Evolutionary conservation across 1,140 invertebrate species (phyloP), one percentile per base, ranked within the genome.

Genomic region (Drosophila nebulosa): DNA sequence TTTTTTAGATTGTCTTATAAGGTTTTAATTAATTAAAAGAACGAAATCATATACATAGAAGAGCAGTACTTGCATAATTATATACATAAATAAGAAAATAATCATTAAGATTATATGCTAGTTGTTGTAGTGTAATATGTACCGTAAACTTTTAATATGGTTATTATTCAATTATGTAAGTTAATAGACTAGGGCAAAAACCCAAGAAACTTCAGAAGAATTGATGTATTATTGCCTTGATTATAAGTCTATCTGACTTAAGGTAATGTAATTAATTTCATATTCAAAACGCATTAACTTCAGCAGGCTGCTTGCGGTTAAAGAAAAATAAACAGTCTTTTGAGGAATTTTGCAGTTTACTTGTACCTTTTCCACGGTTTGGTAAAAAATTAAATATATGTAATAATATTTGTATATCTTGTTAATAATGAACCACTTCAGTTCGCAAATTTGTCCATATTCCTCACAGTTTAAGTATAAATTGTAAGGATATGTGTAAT

Each of bases 51-150:
- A 84, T 57, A 65, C 36, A 59, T 64, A 46, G 69, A 53, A 83
- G 52, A 56, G 60, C 46, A 66, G 61, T 77, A 74, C 61, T 64
- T 73, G 61, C 21, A 58, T 42, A 69, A 69, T n/a, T n/a, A n/a
- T n/a, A 73, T 56, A 59, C 64, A 63, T 61, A 64, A 68, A 52
- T 71, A 78, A 62, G 74, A 65, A 84, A 76, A 59, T 61, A 88
- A 78, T 86, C 83, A 78, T 81, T 88, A 86, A 88, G 74, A 75
- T 70, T 69, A 78, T 79, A 75, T 74, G 58, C 66, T 85, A 77
- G 79, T 64, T 84, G 81, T 86, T 86, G 79, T 81, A 64, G 66
- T 74, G 69, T 80, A 69, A 71, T 64, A 86, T 81, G 67, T 69
- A 64, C 77, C 66, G 55, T 63, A 71, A 78, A 52, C 22, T 69